These are phyloP conservation scores for Dinothrombium tinctorium DNA, from an alignment of 1,140 invertebrate genomes.

Conservation along the genomic window DNA sequence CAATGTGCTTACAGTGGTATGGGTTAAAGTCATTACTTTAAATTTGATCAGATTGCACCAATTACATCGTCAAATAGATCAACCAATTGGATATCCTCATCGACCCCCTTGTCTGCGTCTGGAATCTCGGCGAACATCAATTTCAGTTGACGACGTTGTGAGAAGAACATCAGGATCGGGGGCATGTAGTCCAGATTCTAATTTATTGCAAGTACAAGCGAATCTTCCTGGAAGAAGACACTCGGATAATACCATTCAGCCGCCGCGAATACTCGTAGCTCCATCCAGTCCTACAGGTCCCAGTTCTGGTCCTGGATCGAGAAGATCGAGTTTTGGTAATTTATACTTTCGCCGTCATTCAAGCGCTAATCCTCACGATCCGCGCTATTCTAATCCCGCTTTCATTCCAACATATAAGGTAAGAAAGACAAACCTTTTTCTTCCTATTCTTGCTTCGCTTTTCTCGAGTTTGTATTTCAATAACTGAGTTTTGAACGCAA, in stretches of 20 bases:
- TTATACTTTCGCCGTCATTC: slow-evolving; percentile 14
- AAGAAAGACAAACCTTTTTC: not conserved
- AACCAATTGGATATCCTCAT: slow-evolving; percentile 15
- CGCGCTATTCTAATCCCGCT: slow-evolving; percentile 2
- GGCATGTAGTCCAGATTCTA: slow-evolving; percentile 52
- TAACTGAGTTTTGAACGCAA: not conserved
- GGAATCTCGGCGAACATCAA: slow-evolving; percentile 17
- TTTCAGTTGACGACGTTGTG: slow-evolving; percentile 18
- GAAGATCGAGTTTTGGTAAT: slow-evolving; percentile 6
- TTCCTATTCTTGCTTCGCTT: no score
- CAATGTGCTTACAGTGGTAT: no score
- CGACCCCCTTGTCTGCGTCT: slow-evolving; percentile 16
- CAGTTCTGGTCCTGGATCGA: slow-evolving; percentile 19
- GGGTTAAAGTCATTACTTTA: not conserved
- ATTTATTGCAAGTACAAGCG: slow-evolving; percentile 56
- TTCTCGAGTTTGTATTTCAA: no score
- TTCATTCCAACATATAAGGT: not conserved
- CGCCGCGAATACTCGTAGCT: slow-evolving; percentile 39
- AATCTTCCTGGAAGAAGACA: slow-evolving; percentile 47
- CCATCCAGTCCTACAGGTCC: slow-evolving; percentile 33
- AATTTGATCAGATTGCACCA: not conserved
- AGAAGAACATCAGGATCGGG: slow-evolving; percentile 23
- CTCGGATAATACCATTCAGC: slow-evolving; percentile 61
- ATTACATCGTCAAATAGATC: slow-evolving; percentile 4
- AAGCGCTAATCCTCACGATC: slow-evolving; percentile 12